Evolutionary conservation across 2,113 vertebrate species (phyloP).

Genomic region (Marmota monax): DNA sequence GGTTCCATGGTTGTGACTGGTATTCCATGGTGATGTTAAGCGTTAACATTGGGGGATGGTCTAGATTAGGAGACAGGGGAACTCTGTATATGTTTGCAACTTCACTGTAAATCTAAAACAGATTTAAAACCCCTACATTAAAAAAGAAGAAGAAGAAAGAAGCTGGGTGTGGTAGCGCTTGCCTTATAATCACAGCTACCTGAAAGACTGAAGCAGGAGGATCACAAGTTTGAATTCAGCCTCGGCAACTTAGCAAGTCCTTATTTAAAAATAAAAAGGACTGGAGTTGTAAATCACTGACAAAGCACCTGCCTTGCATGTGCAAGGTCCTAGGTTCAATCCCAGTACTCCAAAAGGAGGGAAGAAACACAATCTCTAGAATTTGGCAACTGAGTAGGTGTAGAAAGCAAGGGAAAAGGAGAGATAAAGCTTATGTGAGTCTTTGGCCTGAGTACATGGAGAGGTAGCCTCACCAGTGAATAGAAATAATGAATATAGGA

Average conservation of each 20-base stretch:
- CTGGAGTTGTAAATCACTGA: background rate
- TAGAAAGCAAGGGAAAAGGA: background rate
- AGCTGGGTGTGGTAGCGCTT: background rate
- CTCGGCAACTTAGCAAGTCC: background rate
- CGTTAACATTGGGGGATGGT: fast-evolving
- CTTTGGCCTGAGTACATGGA: background rate
- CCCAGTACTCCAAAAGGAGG: background rate
- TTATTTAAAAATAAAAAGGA: background rate
- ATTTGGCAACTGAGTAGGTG: background rate
- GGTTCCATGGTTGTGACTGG: background rate
- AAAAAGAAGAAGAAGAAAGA: background rate
- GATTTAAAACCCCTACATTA: background rate
- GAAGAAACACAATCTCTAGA: background rate
- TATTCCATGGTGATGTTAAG: fast-evolving
- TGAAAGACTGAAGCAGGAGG: background rate
- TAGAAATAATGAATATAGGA: background rate
- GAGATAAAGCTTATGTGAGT: background rate
- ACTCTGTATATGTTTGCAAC: background rate
- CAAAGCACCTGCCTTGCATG: background rate
- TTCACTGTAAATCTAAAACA: background rate
- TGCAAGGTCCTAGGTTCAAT: background rate
- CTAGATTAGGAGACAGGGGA: background rate
- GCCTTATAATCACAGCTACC: background rate
- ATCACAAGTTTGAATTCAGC: background rate
- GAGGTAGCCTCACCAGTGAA: background rate